These are phyloP conservation scores for Rhynchopsitta pachyrhyncha DNA, from an alignment of 2,113 vertebrate genomes.

Conservation along the genomic window DNA sequence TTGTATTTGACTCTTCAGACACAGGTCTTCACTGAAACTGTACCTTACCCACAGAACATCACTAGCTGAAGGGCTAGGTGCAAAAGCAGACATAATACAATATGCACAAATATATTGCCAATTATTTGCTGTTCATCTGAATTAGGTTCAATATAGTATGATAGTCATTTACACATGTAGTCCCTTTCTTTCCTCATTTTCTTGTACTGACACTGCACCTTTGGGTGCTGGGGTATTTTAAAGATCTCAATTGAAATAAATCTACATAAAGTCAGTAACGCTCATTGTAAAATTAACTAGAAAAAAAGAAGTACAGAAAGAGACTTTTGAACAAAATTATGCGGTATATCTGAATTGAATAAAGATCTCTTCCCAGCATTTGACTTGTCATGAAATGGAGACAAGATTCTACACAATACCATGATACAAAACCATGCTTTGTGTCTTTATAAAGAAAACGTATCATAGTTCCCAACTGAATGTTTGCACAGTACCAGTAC, in stretches of 20 bases:
- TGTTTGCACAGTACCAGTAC: background rate
- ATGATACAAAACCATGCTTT: background rate
- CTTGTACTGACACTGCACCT: background rate
- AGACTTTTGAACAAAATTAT: background rate
- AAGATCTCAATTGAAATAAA: background rate
- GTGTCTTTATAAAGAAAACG: background rate
- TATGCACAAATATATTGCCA: background rate
- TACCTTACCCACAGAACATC: background rate
- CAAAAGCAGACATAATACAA: background rate
- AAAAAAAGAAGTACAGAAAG: conserved; percentile 3
- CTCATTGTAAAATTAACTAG: background rate
- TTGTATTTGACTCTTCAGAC: conserved; percentile 53
- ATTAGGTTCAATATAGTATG: background rate
- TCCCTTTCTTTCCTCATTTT: background rate
- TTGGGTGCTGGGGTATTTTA: background rate
- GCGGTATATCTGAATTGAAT: background rate
- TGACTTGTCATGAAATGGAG: background rate
- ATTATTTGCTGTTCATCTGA: background rate
- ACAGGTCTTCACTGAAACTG: conserved; percentile 20
- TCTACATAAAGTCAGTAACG: background rate
- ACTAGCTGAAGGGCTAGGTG: background rate
- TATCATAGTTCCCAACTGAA: background rate
- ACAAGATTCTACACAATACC: background rate
- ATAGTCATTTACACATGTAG: background rate
- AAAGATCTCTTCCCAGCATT: background rate